Conservation (phyloP, 1,140 invertebrate species). For the Philotrypesis tridentata region DNA sequence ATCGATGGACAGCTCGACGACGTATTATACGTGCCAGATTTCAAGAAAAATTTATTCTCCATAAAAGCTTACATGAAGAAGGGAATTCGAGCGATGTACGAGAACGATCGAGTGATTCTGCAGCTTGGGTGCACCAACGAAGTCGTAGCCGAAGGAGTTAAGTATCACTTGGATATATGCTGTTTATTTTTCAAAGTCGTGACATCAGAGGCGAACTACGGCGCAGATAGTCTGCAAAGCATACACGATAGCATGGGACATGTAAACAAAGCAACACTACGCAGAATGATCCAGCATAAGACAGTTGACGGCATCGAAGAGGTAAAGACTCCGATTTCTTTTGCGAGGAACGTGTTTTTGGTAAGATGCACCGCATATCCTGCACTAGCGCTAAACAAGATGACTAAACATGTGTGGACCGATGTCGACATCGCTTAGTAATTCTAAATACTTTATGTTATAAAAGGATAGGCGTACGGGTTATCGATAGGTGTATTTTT, state of each 20-base stretch:
- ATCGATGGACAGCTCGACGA: conserved; percentile 22
- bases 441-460: conserved; percentile 67
- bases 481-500: conserved; percentile 68
- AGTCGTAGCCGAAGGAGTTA: conserved; percentile 45
- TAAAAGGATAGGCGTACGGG: conserved; percentile 69
- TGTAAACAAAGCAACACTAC: conserved; percentile 8
- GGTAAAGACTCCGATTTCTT: conserved; percentile 49
- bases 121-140: conserved; percentile 33
- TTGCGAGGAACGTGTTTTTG: conserved; percentile 65
- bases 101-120: conserved; percentile 28
- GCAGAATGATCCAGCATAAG: not conserved
- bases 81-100: conserved; percentile 42
- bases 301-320: not conserved
- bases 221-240: not conserved
- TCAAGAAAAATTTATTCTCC: conserved; percentile 54
- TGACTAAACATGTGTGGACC: conserved; percentile 58
- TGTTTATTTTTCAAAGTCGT: conserved; percentile 30
- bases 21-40: conserved; percentile 53
- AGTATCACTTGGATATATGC: conserved; percentile 46
- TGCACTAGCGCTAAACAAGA: conserved; percentile 67
- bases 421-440: conserved; percentile 44
- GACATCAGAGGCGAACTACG: not conserved
- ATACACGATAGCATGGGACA: conserved; percentile 34
- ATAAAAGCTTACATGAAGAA: conserved; percentile 48
- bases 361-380: conserved; percentile 60